Evolutionary conservation across 1,140 invertebrate genomes (phyloP).

Genomic region (Eufriesea mexicana): DNA sequence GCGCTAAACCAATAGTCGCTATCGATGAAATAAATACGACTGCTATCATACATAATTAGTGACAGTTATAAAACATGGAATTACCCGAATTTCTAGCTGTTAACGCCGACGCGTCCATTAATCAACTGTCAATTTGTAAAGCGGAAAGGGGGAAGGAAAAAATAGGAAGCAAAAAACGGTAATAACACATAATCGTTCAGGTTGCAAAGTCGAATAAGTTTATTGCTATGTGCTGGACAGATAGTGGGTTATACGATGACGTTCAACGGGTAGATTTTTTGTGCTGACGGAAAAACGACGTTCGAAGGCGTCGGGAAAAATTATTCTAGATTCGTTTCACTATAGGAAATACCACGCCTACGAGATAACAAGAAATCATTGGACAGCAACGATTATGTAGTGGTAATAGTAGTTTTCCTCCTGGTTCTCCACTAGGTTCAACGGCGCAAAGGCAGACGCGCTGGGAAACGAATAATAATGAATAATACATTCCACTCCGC

Average conservation of each 20-base stretch:
- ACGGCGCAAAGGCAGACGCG: conserved; percentile 37
- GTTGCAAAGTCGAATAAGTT: background rate
- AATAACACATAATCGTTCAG: conserved; percentile 5
- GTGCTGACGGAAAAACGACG: background rate
- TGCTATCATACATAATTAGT: background rate
- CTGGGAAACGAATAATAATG: conserved; percentile 40
- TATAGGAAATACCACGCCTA: background rate
- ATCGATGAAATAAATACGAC: background rate
- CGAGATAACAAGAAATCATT: conserved; percentile 44
- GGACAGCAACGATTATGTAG: background rate
- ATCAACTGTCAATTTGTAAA: background rate
- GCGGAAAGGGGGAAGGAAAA: background rate
- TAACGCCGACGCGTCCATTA: background rate
- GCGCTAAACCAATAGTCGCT: background rate
- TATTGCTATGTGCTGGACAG: background rate
- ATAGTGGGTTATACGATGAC: background rate
- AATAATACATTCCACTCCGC: conserved; percentile 60
- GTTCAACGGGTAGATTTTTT: background rate
- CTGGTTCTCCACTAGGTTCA: conserved; percentile 3
- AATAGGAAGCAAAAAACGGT: background rate
- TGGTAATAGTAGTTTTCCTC: conserved; percentile 42
- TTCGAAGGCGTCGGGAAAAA: conserved; percentile 22
- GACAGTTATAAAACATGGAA: background rate
- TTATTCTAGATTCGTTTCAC: conserved; percentile 5
- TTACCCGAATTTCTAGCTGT: background rate